Percentiles rank a stretch among this genome's conserved stretches.
Evolutionary conservation across 2,797 vertebrate genomes (phyloP).

Genomic region (Meriones psammophilus): DNA sequence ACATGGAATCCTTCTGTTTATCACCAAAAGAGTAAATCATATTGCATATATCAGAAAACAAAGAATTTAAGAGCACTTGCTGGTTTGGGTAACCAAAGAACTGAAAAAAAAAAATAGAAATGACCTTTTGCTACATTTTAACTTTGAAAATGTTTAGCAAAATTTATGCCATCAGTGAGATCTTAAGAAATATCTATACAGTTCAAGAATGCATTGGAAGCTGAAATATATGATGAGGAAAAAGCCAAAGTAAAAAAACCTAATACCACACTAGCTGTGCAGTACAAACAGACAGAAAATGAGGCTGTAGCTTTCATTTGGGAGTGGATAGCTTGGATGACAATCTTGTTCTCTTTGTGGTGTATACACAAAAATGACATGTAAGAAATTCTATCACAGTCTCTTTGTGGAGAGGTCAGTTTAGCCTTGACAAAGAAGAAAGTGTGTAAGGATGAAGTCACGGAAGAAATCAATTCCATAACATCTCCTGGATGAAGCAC

Average conservation of each 20-base stretch:
- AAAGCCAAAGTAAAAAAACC: background rate
- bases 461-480: slow-evolving; percentile 32
- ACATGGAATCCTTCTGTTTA: background rate
- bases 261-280: too few species aligned
- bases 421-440: slow-evolving; percentile 51
- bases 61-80: background rate
- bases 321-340: background rate
- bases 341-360: background rate
- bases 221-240: background rate
- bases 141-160: background rate
- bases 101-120: background rate
- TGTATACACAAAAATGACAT: background rate
- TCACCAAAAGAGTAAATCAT: background rate
- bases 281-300: too few species aligned
- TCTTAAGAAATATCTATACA: slow-evolving; percentile 14
- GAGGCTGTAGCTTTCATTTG: background rate
- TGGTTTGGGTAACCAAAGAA: background rate
- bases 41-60: background rate
- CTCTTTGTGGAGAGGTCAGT: slow-evolving; percentile 7
- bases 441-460: slow-evolving; percentile 52
- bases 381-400: slow-evolving; percentile 15
- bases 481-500: slow-evolving; percentile 10
- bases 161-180: background rate
- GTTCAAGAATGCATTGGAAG: slow-evolving; percentile 44
- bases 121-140: background rate